Evolutionary conservation across 1,140 invertebrate genomes (phyloP).

Genomic region (Drosophila carrolli): DNA sequence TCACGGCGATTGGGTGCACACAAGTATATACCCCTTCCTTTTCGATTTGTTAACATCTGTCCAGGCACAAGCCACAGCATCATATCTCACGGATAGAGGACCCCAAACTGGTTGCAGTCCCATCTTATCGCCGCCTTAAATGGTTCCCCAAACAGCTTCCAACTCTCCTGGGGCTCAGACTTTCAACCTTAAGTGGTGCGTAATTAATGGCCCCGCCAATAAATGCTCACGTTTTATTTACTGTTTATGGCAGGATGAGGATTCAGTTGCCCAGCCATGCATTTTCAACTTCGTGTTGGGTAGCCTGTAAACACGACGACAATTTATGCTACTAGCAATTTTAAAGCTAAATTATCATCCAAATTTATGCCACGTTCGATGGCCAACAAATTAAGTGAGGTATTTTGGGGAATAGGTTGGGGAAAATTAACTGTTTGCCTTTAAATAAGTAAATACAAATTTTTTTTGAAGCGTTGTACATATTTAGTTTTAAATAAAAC

Average conservation of each 20-base stretch:
- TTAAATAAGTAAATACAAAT: constrained; percentile 2
- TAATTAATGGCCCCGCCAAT: constrained; percentile 72
- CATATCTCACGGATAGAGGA: constrained; percentile 18
- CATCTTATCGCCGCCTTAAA: constrained; percentile 52
- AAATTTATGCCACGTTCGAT: constrained; percentile 48
- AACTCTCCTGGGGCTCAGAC: constrained; percentile 35
- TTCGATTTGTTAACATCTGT: constrained; percentile 55
- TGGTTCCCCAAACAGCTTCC: constrained; percentile 51
- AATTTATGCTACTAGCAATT: constrained; percentile 66
- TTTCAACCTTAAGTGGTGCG: constrained; percentile 53
- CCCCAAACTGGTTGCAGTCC: constrained; percentile 36
- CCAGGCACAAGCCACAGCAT: constrained; percentile 41
- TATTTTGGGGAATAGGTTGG: not conserved
- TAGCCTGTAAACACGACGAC: constrained; percentile 63
- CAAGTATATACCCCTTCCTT: constrained; percentile 3
- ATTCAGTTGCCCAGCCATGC: constrained; percentile 35
- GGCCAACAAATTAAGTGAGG: constrained; percentile 31
- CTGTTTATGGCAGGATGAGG: constrained; percentile 56
- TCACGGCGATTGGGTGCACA: constrained; percentile 6
- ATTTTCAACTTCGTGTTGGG: constrained; percentile 42
- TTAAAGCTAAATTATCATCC: constrained; percentile 49
- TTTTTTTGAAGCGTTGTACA: not conserved
- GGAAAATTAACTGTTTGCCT: not conserved
- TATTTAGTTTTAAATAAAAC: not conserved
- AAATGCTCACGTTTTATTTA: constrained; percentile 77